phyloP scores from a whole-genome alignment of 2,888 invertebrate genomes.

The Epicampocera succincta region DNA sequence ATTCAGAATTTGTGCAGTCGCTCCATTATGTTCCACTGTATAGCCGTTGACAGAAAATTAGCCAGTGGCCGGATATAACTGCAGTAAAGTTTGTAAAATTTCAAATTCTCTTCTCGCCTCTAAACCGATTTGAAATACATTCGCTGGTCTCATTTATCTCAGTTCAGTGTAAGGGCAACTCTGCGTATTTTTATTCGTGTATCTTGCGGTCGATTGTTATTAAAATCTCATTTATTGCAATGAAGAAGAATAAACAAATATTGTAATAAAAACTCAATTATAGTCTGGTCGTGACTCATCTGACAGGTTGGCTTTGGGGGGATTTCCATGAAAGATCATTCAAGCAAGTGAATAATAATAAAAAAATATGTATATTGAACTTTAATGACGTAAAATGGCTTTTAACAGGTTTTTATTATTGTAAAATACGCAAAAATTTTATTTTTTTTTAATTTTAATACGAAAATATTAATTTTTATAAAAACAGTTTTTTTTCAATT shows the following conservation, averaged over 20 bases:
- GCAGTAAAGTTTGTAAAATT: too few species aligned
- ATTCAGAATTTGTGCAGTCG: too few species aligned
- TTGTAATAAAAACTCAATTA: constrained; percentile 47
- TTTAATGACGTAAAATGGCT: constrained; percentile 23
- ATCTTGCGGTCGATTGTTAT: constrained; percentile 12
- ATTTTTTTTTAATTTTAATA: too few species aligned
- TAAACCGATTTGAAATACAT: too few species aligned
- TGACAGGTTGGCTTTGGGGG: constrained; percentile 6
- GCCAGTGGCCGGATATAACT: too few species aligned
- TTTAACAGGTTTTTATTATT: constrained; percentile 12
- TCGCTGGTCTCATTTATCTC: too few species aligned
- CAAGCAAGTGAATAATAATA: background rate
- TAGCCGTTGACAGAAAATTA: too few species aligned
- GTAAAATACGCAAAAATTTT: too few species aligned
- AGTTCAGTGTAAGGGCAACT: constrained; percentile 21
- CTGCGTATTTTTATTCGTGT: constrained; percentile 4
- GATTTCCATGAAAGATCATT: constrained; percentile 33
- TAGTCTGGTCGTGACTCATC: constrained; percentile 43
- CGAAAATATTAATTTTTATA: too few species aligned
- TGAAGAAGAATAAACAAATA: constrained; percentile 19
- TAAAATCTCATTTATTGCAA: constrained; percentile 18
- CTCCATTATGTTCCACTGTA: too few species aligned
- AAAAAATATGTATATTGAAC: background rate
- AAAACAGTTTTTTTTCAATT: too few species aligned
- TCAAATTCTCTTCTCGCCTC: too few species aligned